Evolutionary conservation across 2,888 invertebrate genomes (phyloP).

Genomic region (Salticus scenicus): DNA sequence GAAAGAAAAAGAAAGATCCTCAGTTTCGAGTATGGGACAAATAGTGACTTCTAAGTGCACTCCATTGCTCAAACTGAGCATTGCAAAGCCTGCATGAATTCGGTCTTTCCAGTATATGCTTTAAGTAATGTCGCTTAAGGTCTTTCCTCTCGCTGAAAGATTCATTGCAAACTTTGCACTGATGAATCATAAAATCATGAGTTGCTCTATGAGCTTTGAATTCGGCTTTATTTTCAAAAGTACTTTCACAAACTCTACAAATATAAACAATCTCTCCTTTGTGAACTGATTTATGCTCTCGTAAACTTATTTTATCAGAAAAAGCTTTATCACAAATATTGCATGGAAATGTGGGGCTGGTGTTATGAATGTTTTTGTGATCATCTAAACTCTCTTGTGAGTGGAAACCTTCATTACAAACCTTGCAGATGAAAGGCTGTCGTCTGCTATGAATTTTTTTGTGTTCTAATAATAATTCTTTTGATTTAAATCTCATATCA

Average conservation of each 20-base stretch:
- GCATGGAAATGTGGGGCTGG: slow-evolving; percentile 52
- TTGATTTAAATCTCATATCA: slow-evolving; percentile 36
- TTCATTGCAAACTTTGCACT: slow-evolving; percentile 62
- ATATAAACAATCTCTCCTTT: slow-evolving; percentile 54
- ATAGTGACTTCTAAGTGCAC: slow-evolving; percentile 50
- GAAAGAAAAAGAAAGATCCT: no score
- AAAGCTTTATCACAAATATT: slow-evolving; percentile 57
- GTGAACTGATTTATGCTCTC: slow-evolving; percentile 46
- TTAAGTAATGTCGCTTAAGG: slow-evolving; percentile 56
- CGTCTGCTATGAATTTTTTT: slow-evolving; percentile 62
- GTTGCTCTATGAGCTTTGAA: slow-evolving; percentile 55
- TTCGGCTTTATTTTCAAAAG: slow-evolving; percentile 54
- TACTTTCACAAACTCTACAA: slow-evolving; percentile 51
- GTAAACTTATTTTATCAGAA: slow-evolving; percentile 31
- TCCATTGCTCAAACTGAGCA: slow-evolving; percentile 60
- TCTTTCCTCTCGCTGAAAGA: slow-evolving; percentile 48
- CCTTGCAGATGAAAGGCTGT: slow-evolving; percentile 63
- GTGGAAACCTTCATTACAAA: slow-evolving; percentile 63
- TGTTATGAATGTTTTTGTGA: slow-evolving; percentile 53
- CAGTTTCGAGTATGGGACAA: slow-evolving; percentile 38
- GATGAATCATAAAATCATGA: slow-evolving; percentile 48
- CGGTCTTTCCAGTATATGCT: slow-evolving; percentile 60
- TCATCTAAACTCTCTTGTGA: slow-evolving; percentile 36
- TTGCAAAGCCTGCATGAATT: slow-evolving; percentile 57
- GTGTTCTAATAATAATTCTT: slow-evolving; percentile 44